These are phyloP conservation scores for Lophotriccus pileatus DNA, from an alignment of 2,797 vertebrate genomes.

Conservation along the genomic window DNA sequence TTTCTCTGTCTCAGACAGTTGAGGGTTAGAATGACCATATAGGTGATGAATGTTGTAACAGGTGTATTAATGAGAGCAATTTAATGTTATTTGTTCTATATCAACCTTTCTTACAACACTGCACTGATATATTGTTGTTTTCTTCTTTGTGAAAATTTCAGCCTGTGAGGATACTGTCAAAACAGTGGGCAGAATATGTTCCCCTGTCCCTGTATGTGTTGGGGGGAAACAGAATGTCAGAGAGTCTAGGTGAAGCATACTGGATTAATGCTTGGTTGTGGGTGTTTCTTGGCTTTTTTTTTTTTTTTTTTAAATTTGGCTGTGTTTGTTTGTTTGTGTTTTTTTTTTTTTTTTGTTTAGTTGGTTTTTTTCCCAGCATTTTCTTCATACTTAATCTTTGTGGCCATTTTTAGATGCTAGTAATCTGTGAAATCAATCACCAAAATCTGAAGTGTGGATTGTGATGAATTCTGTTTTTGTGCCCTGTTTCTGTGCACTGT, in stretches of 20 bases:
- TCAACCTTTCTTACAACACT: neutral
- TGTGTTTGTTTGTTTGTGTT: neutral
- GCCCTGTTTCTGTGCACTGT: accelerated
- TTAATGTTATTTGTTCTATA: neutral
- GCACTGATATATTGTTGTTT: neutral
- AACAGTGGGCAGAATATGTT: neutral
- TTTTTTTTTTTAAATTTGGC: neutral
- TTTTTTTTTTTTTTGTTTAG: neutral
- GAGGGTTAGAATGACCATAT: neutral
- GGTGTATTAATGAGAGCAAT: neutral
- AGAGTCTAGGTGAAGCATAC: neutral
- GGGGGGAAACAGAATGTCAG: neutral
- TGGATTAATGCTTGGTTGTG: neutral
- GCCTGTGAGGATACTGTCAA: neutral
- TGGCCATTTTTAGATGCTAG: neutral
- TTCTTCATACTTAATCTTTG: neutral
- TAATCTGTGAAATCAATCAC: neutral
- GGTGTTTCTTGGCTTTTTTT: neutral
- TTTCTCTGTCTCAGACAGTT: neutral
- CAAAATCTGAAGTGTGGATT: neutral
- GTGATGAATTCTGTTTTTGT: neutral
- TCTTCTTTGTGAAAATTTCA: neutral
- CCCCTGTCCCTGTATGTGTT: accelerated
- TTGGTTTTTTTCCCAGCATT: neutral
- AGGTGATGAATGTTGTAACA: neutral